A percentile compares a stretch with the other conserved stretches of the same genome.
These are phyloP conservation scores for Alviniconcha strummeri DNA, from an alignment of 2,888 invertebrate species.

Conservation along the genomic window DNA sequence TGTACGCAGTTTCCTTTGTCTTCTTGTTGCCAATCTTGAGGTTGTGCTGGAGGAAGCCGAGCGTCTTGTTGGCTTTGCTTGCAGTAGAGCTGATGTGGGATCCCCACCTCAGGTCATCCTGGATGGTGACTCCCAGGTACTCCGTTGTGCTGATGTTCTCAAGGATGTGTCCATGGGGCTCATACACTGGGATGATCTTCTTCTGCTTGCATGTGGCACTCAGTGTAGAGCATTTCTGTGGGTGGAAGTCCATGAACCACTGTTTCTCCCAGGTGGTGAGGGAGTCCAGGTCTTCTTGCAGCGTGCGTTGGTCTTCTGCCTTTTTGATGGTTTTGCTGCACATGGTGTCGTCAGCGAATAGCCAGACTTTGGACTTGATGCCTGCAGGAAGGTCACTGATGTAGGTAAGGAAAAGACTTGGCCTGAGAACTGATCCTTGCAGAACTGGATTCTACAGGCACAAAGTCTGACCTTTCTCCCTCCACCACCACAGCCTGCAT, in stretches of 20 bases:
- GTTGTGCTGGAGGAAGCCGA: too few species aligned
- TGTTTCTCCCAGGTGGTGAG: conserved; percentile 16
- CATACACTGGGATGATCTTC: neutral
- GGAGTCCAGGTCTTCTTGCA: conserved; percentile 18
- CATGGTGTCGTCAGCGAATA: conserved; percentile 1
- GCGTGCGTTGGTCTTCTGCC: neutral
- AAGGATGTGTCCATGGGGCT: conserved; percentile 10
- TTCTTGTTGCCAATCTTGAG: too few species aligned
- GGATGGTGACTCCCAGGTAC: conserved; percentile 7
- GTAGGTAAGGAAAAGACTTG: neutral
- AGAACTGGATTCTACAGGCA: neutral
- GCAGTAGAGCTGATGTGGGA: conserved; percentile 10
- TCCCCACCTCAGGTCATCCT: neutral
- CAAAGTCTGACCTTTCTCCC: conserved; percentile 18
- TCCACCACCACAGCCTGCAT: conserved; percentile 14
- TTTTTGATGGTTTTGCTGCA: neutral
- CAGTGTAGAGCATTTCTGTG: conserved; percentile 10
- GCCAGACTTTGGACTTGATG: neutral
- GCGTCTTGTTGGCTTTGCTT: too few species aligned
- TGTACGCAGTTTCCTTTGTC: too few species aligned
- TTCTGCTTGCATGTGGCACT: neutral
- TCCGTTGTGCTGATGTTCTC: neutral
- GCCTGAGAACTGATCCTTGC: neutral
- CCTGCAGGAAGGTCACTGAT: conserved; percentile 17
- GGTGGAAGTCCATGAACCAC: conserved; percentile 25